A percentile compares a stretch with the other conserved stretches of the same genome.
These are phyloP conservation scores for Kryptolebias marmoratus DNA, from an alignment of 2,113 vertebrate genomes.

Conservation along the genomic window DNA sequence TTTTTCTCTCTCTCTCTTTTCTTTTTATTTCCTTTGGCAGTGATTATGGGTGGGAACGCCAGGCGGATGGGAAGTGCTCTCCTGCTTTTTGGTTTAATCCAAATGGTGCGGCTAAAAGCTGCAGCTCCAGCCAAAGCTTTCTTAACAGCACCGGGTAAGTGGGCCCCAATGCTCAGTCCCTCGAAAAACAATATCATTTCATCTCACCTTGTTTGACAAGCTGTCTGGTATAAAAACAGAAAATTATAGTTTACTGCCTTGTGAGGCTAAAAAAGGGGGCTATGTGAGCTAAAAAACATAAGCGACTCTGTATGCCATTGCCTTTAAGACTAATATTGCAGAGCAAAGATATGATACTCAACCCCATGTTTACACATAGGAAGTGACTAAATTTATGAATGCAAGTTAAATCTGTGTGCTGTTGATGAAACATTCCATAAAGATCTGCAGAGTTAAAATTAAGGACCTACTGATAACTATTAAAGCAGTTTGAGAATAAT, in stretches of 20 bases:
- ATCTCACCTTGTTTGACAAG: constrained; percentile 42
- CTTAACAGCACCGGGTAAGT: constrained; percentile 95
- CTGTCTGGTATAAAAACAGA: constrained; percentile 42
- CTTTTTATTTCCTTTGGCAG: constrained; percentile 75
- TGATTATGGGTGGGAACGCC: constrained; percentile 95
- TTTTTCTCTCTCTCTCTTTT: constrained; percentile 4
- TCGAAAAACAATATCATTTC: constrained; percentile 53
- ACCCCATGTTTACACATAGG: not conserved
- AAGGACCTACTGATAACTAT: too few species aligned
- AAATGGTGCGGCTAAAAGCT: constrained; percentile 84
- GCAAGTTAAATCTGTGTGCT: constrained; percentile 19
- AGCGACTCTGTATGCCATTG: constrained; percentile 22
- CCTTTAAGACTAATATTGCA: constrained; percentile 16
- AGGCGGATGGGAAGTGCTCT: constrained; percentile 87
- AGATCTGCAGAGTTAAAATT: too few species aligned
- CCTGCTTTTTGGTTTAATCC: constrained; percentile 96
- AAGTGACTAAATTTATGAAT: not conserved
- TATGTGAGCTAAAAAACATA: constrained; percentile 2
- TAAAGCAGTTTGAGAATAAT: too few species aligned
- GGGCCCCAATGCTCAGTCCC: constrained; percentile 49
- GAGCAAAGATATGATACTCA: constrained; percentile 9
- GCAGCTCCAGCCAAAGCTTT: constrained; percentile 89
- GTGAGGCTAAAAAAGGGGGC: constrained; percentile 7
- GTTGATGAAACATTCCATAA: not conserved
- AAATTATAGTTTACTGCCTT: constrained; percentile 31